These are phyloP conservation scores for Coelopa pilipes DNA, from an alignment of 2,888 invertebrate species.

Conservation along the genomic window DNA sequence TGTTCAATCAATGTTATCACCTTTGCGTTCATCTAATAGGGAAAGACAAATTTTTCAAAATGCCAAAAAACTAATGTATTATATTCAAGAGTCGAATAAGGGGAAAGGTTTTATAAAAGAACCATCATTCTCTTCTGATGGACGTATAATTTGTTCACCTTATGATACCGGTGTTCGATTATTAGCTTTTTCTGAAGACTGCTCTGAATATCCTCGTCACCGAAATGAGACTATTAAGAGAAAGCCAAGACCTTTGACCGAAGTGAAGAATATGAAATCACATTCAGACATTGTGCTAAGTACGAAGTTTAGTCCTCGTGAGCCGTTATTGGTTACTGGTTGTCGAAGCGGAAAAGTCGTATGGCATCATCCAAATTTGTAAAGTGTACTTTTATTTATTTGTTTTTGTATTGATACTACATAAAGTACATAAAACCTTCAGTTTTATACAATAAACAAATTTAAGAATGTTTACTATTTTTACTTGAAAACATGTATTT, in stretches of 20 bases:
- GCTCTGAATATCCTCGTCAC: slow-evolving; percentile 76
- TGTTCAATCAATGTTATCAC: slow-evolving; percentile 46
- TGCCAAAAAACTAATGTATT: slow-evolving; percentile 82
- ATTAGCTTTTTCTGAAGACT: slow-evolving; percentile 80
- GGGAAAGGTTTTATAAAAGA: slow-evolving; percentile 95
- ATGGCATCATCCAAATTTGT: slow-evolving; percentile 83
- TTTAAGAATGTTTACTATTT: no score
- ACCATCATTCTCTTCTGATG: slow-evolving; percentile 89
- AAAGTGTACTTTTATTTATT: slow-evolving; percentile 35
- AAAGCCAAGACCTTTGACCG: slow-evolving; percentile 68
- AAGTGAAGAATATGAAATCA: slow-evolving; percentile 76
- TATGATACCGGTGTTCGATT: slow-evolving; percentile 88
- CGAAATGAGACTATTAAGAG: slow-evolving; percentile 68
- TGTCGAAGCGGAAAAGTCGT: slow-evolving; percentile 88
- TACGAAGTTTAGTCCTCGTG: slow-evolving; percentile 88
- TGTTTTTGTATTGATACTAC: neutral
- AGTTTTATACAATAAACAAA: no score
- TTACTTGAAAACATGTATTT: no score
- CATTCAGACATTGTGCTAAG: slow-evolving; percentile 88
- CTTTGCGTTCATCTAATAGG: slow-evolving; percentile 34
- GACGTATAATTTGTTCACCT: slow-evolving; percentile 89
- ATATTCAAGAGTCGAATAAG: slow-evolving; percentile 85
- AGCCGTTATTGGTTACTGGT: slow-evolving; percentile 88
- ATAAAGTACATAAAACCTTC: no score
- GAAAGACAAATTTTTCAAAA: slow-evolving; percentile 68